Evolutionary conservation across 2,888 invertebrate species (phyloP), one percentile per base, ranked within the genome.

Genomic region (Ryuthela nishihirai): DNA sequence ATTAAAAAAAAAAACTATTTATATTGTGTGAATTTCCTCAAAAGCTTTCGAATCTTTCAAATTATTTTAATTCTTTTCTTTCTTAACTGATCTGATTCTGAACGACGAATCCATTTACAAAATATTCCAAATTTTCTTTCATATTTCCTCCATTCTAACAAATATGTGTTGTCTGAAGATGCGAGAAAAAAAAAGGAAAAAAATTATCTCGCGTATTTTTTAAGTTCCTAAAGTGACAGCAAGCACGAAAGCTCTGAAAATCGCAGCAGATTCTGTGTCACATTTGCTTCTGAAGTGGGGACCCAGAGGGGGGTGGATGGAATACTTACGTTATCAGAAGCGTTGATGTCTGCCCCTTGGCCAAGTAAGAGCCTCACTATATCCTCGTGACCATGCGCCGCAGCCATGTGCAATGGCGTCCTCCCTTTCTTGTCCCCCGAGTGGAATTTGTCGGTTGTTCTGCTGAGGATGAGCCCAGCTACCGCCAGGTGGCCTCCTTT

Each of bases 261-360:
- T n/a, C n/a, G n/a, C n/a, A n/a, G n/a, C n/a, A n/a, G n/a, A n/a
- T n/a, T n/a, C n/a, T n/a, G n/a, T n/a, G n/a, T n/a, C n/a, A n/a
- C n/a, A n/a, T n/a, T n/a, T n/a, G n/a, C n/a, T n/a, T n/a, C n/a
- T n/a, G n/a, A n/a, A n/a, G n/a, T n/a, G n/a, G n/a, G n/a, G n/a
- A n/a, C n/a, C n/a, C n/a, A n/a, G n/a, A n/a, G n/a, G n/a, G n/a
- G n/a, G n/a, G n/a, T n/a, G n/a, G n/a, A n/a, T n/a, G n/a, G 5
- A 9, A 26, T 15, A 34, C 58, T 60, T 68, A 81, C 81, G 73
- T 88, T 92, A 75, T 99, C 98, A 59, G 92, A 90, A 15, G 93
- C 91, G 74, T 98, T 97, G 70, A 99, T 95, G 78, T 98, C 97
- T 26, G 95, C 95, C 48, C 98, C 99, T 79, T 99, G 99, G 42